Conservation (phyloP, 2,797 vertebrate genomes). For the Peromyscus melanophrys region DNA sequence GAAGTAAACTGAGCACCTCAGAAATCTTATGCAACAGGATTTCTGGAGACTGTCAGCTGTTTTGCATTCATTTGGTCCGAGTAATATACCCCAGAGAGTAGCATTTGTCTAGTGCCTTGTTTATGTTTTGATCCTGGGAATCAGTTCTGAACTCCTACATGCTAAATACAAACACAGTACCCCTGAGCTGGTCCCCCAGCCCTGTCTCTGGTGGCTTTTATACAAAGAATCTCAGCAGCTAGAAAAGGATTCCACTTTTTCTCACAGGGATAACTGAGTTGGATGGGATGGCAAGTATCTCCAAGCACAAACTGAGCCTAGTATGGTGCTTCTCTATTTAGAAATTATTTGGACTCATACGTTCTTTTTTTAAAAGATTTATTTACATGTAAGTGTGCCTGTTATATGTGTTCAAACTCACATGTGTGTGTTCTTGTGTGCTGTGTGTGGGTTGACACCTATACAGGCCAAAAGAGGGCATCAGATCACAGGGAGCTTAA, state of each 20-base stretch:
- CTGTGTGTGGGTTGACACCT: not conserved
- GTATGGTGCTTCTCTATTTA: not conserved
- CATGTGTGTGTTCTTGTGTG: not conserved
- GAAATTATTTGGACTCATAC: not conserved
- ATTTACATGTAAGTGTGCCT: not conserved
- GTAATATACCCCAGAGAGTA: slow-evolving; percentile 17
- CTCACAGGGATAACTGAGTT: not conserved
- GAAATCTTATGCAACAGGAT: slow-evolving; percentile 33
- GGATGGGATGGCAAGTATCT: not conserved
- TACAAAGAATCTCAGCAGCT: not conserved
- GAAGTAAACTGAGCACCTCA: slow-evolving; percentile 23
- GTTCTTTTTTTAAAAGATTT: not conserved
- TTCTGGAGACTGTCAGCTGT: slow-evolving; percentile 45
- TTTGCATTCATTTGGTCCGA: slow-evolving; percentile 62
- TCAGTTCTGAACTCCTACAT: not conserved
- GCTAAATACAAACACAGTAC: not conserved
- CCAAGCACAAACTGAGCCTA: not conserved
- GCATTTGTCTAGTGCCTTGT: not conserved
- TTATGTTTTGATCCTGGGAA: not conserved
- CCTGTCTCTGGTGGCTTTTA: not conserved
- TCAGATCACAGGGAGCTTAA: not conserved
- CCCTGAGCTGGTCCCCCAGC: not conserved
- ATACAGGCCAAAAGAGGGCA: not conserved
- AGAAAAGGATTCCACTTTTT: not conserved
- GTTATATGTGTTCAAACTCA: not conserved